Percentiles rank a stretch among this genome's conserved stretches.
Conservation (phyloP, 2,797 vertebrate genomes). For the Cephalopachus bancanus region DNA sequence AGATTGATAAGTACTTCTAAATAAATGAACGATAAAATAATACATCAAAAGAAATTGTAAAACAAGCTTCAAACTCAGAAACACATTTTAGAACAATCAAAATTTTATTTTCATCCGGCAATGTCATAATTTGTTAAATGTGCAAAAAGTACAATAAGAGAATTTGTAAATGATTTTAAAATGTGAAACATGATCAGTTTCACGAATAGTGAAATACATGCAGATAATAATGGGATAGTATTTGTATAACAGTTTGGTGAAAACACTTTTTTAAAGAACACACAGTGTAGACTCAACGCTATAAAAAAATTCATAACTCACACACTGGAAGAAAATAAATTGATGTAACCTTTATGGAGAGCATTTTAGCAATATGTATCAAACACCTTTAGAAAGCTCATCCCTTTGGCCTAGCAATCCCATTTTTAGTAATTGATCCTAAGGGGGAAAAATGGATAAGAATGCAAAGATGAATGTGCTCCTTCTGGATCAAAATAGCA, state of each 20-base stretch:
- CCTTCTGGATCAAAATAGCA: not conserved
- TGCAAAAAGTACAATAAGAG: not conserved
- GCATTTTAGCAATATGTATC: not conserved
- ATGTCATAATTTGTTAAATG: not conserved
- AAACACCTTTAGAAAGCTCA: not conserved
- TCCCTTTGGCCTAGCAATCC: not conserved
- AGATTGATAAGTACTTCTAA: not conserved
- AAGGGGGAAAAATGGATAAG: not conserved
- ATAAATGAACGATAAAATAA: not conserved
- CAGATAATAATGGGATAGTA: not conserved
- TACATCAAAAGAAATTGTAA: not conserved
- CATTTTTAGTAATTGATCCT: not conserved
- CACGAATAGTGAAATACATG: not conserved
- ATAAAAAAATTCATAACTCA: not conserved
- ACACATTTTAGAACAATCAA: not conserved
- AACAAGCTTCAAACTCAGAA: not conserved
- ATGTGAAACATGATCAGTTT: not conserved
- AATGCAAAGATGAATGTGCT: not conserved
- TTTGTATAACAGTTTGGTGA: not conserved
- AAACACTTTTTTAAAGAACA: not conserved
- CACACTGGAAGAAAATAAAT: not conserved
- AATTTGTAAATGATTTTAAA: not conserved
- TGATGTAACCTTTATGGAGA: not conserved
- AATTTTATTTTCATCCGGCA: not conserved
- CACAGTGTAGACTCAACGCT: fast-evolving